phyloP scores from a whole-genome alignment of 1,140 invertebrate genomes.

The Drosophila persimilis region DNA sequence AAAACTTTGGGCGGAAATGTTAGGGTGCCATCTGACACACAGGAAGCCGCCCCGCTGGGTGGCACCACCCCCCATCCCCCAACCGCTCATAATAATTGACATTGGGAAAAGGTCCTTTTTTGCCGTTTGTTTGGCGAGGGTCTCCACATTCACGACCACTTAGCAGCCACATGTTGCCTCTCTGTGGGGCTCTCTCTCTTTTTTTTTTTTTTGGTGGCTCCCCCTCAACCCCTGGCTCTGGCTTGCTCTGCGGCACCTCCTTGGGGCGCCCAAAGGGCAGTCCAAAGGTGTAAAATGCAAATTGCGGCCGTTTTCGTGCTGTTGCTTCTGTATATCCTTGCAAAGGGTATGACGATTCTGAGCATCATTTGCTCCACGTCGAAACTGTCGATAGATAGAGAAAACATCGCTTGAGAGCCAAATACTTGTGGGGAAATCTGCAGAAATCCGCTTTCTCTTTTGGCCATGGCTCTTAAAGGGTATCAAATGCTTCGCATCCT shows the following conservation, averaged over 20 bases:
- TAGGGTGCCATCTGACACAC: slow-evolving; percentile 12
- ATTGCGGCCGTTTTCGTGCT: slow-evolving; percentile 53
- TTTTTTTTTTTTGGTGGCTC: not conserved
- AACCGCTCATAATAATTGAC: slow-evolving; percentile 46
- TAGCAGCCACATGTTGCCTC: slow-evolving; percentile 64
- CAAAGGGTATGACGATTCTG: slow-evolving; percentile 11
- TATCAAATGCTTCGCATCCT: not conserved
- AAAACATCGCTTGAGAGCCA: too few relatives aligned
- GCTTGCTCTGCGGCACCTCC: not conserved
- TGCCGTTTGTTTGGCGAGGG: slow-evolving; percentile 25
- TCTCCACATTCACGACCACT: slow-evolving; percentile 26
- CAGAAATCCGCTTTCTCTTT: too few relatives aligned
- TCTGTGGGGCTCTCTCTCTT: slow-evolving; percentile 3
- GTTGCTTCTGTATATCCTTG: too few relatives aligned
- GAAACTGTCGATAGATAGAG: too few relatives aligned
- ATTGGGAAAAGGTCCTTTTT: slow-evolving; percentile 29
- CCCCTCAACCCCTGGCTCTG: not conserved
- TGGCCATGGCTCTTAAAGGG: too few relatives aligned
- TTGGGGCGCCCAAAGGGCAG: slow-evolving; percentile 28
- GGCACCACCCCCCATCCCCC: not conserved
- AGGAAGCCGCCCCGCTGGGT: slow-evolving; percentile 13
- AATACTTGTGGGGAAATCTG: too few relatives aligned
- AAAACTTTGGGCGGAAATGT: slow-evolving; percentile 50
- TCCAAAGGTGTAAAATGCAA: slow-evolving; percentile 77
- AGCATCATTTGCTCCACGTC: too few relatives aligned